phyloP scores from a whole-genome alignment of 2,888 invertebrate species.

The Pseudococcus viburni region DNA sequence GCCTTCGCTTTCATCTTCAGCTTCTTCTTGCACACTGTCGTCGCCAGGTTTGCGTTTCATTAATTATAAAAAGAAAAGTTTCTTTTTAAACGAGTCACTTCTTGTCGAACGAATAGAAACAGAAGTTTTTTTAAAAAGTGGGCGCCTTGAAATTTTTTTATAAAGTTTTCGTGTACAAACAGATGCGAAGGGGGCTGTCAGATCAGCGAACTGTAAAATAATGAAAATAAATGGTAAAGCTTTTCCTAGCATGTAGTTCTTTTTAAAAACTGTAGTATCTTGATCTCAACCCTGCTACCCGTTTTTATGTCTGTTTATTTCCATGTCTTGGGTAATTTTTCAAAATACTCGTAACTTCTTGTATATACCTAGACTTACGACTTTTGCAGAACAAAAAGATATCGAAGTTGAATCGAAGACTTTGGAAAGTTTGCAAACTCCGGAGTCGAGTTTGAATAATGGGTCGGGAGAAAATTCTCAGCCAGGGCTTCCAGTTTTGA shows the following conservation, averaged over 20 bases:
- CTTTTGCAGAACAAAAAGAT: conserved; percentile 29
- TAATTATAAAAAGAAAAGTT: conserved; percentile 32
- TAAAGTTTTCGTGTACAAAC: neutral
- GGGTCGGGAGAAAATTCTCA: neutral
- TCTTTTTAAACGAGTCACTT: conserved; percentile 36
- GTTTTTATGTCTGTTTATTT: conserved; percentile 3
- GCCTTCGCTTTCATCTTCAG: conserved; percentile 33
- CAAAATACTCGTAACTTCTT: conserved; percentile 19
- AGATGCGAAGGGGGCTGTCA: conserved; percentile 37
- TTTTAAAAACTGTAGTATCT: conserved; percentile 33
- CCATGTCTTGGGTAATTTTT: neutral
- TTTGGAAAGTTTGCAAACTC: neutral
- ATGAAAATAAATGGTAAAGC: conserved; percentile 44
- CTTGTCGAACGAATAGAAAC: conserved; percentile 34
- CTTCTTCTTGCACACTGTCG: conserved; percentile 24
- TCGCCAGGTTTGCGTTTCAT: conserved; percentile 37
- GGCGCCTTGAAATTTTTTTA: conserved; percentile 34
- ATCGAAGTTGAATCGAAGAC: neutral
- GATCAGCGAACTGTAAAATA: conserved; percentile 41
- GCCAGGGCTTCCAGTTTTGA: neutral
- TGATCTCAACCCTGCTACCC: neutral
- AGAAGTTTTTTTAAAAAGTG: neutral
- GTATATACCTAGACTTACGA: neutral
- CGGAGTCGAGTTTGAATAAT: neutral
- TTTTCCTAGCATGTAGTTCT: conserved; percentile 6